Conservation (phyloP, 2,113 vertebrate genomes). For the Callaeas wilsoni region DNA sequence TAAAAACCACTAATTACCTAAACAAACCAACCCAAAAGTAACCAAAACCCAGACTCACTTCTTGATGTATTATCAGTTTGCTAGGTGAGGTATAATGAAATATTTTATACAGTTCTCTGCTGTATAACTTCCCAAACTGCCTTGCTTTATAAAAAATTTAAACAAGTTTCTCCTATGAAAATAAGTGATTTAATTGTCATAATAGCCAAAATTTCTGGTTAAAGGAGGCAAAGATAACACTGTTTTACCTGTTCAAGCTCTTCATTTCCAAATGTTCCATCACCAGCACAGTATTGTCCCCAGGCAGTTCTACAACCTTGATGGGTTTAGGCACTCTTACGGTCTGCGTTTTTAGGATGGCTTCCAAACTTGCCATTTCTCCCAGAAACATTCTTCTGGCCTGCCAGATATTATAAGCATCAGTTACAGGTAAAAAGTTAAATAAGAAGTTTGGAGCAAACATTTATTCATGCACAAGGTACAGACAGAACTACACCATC, state of each 20-base stretch:
- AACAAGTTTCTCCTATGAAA: neutral
- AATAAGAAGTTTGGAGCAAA: neutral
- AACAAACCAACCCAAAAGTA: neutral
- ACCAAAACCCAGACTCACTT: neutral
- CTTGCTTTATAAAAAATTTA: neutral
- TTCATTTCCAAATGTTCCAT: conserved; percentile 94
- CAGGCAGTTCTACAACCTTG: conserved; percentile 80
- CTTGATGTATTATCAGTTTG: neutral
- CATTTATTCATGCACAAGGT: neutral
- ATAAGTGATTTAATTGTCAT: neutral
- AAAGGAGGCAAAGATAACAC: neutral
- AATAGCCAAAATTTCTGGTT: neutral
- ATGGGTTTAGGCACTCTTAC: conserved; percentile 84
- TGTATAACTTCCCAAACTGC: neutral
- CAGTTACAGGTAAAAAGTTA: neutral
- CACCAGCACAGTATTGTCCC: conserved; percentile 75
- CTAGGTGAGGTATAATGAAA: neutral
- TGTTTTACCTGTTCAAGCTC: conserved; percentile 79
- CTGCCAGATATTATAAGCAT: conserved; percentile 51
- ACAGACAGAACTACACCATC: neutral
- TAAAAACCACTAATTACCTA: neutral
- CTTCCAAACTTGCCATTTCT: conserved; percentile 85
- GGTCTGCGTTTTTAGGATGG: conserved; percentile 79
- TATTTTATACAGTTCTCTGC: neutral
- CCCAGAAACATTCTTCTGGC: conserved; percentile 92